Base-by-base conservation (phyloP, 2,888 invertebrate species). In the Rhimphoctona megacephalus region DNA sequence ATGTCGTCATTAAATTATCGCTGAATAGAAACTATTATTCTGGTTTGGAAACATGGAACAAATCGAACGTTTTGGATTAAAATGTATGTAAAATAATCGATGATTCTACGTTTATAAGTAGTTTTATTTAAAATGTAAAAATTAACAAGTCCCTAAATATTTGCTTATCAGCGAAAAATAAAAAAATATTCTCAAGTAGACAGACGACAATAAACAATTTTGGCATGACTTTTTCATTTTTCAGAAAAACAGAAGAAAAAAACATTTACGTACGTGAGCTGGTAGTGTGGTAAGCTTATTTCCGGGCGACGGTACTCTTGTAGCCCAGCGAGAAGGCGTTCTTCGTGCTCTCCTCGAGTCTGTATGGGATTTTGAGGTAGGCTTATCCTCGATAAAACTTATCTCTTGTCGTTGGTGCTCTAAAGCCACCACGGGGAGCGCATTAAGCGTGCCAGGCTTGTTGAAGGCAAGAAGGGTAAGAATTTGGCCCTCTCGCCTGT, bases 371-470 rank as follows among this genome's bases (percentile, higher is more conserved):
- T 86, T 80, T 39, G 66, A 77, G 80, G 43, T 69, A 67, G 81
- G 83, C 86, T 86, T 83, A 86, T 86, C 86, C 80, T 76, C 77
- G 83, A 80, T 80, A 80, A 76, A 80, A 83, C 80, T 83, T 83
- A 36, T 82, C 70, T 64, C 73, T 61, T 39, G 80, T 70, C 43
- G 61, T 52, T 82, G 78, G 82, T 64, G 69, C 67, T 73, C 70
- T 72, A 70, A 79, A 83, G 79, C 83, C 83, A 76, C 66, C 83
- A 39, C 36, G 49, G 66, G 76, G 70, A 76, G 49, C 46, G 76
- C 54, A 77, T 72, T 17, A 52, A 81, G 80, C 67, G 70, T 66
- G 61, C 36, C 14, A 57, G 61, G 43, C 61, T n/a, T 57, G 49
- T 61, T 9, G 43, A 61, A 64, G 17, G 9, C 25, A 22, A 66